Evolutionary conservation across 2,113 vertebrate genomes (phyloP).

Genomic region (Picathartes gymnocephalus): DNA sequence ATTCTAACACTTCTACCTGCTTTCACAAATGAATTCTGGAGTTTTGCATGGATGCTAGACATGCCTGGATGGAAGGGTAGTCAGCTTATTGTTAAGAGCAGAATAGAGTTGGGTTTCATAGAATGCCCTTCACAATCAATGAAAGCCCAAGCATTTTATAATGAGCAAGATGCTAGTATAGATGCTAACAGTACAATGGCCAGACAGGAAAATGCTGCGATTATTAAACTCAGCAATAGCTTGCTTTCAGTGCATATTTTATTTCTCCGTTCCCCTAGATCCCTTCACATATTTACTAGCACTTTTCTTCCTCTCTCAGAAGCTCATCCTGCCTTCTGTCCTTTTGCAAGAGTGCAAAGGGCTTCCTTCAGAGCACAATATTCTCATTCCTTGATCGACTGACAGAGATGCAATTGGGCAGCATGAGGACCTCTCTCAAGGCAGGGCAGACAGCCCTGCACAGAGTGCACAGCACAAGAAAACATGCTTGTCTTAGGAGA

Average conservation of each 20-base stretch:
- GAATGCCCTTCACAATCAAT: constrained; percentile 22
- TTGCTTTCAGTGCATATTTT: not conserved
- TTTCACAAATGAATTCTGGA: not conserved
- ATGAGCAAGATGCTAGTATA: not conserved
- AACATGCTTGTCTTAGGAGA: not conserved
- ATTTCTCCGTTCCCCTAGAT: not conserved
- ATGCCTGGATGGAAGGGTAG: not conserved
- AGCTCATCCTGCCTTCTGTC: not conserved
- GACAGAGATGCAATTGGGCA: not conserved
- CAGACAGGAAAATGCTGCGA: not conserved
- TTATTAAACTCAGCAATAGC: not conserved
- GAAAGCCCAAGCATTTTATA: not conserved
- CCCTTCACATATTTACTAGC: not conserved
- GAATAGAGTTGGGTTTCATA: constrained; percentile 11
- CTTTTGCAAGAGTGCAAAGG: not conserved
- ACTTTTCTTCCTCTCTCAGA: not conserved
- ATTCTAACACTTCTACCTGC: constrained; percentile 17
- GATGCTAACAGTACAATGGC: not conserved
- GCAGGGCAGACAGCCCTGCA: not conserved
- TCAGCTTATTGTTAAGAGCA: not conserved
- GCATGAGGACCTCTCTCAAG: not conserved
- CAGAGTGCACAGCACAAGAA: not conserved
- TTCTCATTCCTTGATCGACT: not conserved
- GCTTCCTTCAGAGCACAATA: not conserved
- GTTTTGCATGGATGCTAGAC: not conserved